Evolutionary conservation across 1,140 invertebrate species (phyloP).

Genomic region (Nebria ingens): DNA sequence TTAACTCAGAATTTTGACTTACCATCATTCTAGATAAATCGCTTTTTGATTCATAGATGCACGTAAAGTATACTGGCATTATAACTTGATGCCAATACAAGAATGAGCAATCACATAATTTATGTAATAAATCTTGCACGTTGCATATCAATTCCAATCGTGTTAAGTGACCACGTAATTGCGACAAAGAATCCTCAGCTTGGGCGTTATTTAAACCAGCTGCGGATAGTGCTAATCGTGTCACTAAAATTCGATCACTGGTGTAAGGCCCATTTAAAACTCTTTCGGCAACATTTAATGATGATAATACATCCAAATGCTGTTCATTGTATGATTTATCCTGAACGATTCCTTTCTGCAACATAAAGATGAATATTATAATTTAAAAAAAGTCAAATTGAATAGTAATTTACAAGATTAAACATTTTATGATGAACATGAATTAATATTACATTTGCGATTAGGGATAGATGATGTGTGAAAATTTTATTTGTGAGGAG

Average conservation of each 20-base stretch:
- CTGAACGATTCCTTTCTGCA: slow-evolving; percentile 38
- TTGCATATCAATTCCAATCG: slow-evolving; percentile 52
- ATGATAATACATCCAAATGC: slow-evolving; percentile 56
- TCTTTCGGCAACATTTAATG: slow-evolving; percentile 60
- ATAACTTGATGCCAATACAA: slow-evolving; percentile 75
- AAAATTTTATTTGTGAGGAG: too few relatives aligned
- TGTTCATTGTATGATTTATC: slow-evolving; percentile 52
- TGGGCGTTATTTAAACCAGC: slow-evolving; percentile 38
- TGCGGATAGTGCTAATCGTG: slow-evolving; percentile 56
- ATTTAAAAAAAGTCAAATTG: neutral
- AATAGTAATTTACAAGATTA: neutral
- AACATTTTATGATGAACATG: neutral
- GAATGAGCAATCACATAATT: slow-evolving; percentile 61
- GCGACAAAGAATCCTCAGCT: slow-evolving; percentile 40
- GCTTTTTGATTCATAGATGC: slow-evolving; percentile 50
- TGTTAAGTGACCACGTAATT: slow-evolving; percentile 44
- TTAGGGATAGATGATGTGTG: too few relatives aligned
- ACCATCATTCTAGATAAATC: slow-evolving; percentile 50
- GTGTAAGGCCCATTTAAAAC: slow-evolving; percentile 57
- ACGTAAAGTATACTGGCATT: slow-evolving; percentile 64
- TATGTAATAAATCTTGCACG: slow-evolving; percentile 45
- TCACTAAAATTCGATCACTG: slow-evolving; percentile 49
- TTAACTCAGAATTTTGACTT: slow-evolving; percentile 27
- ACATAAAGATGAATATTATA: slow-evolving; percentile 14
- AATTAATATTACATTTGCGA: neutral